Conservation (phyloP, 2,797 vertebrate genomes). For the Catostomus latipinnis region DNA sequence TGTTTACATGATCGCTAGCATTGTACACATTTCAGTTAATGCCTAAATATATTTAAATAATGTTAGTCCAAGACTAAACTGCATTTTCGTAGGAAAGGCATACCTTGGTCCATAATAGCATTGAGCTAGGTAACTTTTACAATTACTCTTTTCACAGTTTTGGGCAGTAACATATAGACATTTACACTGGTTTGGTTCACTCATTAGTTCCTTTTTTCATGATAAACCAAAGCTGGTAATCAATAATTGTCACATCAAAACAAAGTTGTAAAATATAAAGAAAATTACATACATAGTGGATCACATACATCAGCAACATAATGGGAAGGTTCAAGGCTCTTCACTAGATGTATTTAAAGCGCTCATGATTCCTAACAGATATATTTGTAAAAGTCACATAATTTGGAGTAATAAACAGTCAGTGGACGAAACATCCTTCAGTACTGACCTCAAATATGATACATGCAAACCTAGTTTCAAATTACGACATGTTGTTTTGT, state of each 20-base stretch:
- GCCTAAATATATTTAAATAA: slow-evolving; percentile 1
- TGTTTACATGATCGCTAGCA: slow-evolving; percentile 17
- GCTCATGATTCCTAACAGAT: neutral
- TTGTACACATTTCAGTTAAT: neutral
- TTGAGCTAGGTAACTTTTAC: neutral
- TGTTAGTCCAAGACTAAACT: slow-evolving; percentile 9
- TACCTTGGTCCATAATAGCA: slow-evolving; percentile 5
- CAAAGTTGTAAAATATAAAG: neutral
- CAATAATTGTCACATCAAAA: neutral
- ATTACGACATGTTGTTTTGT: slow-evolving; percentile 1
- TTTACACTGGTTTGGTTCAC: neutral
- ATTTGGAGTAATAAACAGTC: neutral
- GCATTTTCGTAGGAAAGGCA: slow-evolving; percentile 3
- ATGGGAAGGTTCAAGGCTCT: slow-evolving; percentile 7
- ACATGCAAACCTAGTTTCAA: slow-evolving; percentile 12
- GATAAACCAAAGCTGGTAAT: slow-evolving; percentile 3
- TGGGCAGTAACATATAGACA: neutral
- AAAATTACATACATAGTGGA: neutral
- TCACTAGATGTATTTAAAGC: neutral
- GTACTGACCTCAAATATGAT: slow-evolving; percentile 18
- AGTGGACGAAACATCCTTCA: slow-evolving; percentile 1
- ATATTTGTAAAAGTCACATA: neutral
- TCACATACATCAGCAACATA: neutral
- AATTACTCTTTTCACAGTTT: slow-evolving; percentile 18
- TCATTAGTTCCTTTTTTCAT: slow-evolving; percentile 11